Evolutionary conservation across 2,888 invertebrate species (phyloP).

Genomic region (Brachyptera risi): DNA sequence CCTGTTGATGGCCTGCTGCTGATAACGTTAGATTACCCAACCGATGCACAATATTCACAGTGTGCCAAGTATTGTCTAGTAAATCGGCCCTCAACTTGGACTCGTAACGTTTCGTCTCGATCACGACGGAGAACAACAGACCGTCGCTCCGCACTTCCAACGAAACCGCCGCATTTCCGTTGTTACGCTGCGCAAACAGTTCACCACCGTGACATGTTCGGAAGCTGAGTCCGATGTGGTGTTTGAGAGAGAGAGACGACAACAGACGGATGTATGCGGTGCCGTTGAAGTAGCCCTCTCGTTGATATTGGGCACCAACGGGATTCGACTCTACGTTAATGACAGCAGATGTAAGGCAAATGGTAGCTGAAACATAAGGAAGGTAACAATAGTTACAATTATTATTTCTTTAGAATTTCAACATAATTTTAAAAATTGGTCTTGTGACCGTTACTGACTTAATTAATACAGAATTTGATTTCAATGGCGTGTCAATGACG

Average conservation of each 20-base stretch:
- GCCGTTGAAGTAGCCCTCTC: conserved; percentile 82
- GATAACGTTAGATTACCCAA: conserved; percentile 56
- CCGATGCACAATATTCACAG: conserved; percentile 60
- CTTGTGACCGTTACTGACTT: too few species aligned
- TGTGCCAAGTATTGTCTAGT: conserved; percentile 80
- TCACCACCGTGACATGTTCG: conserved; percentile 65
- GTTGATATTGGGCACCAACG: conserved; percentile 8
- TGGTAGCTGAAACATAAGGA: conserved; percentile 23
- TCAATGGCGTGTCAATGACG: too few species aligned
- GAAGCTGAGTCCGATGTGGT: conserved; percentile 78
- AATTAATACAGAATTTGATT: too few species aligned
- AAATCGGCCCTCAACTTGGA: conserved; percentile 63
- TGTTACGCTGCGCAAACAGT: conserved; percentile 43
- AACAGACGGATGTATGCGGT: conserved; percentile 69
- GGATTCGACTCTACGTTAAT: background rate
- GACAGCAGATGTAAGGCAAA: conserved; percentile 14
- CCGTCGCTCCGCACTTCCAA: conserved; percentile 45
- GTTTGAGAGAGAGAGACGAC: conserved; percentile 70
- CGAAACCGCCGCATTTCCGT: conserved; percentile 18
- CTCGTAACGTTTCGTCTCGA: conserved; percentile 47
- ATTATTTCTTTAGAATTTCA: too few species aligned
- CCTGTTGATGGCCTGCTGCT: conserved; percentile 52
- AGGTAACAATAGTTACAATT: too few species aligned
- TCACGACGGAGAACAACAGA: conserved; percentile 43
- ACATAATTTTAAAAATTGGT: too few species aligned